Base-by-base conservation (phyloP, 1,140 invertebrate species). In the Hylaeus volcanicus region DNA sequence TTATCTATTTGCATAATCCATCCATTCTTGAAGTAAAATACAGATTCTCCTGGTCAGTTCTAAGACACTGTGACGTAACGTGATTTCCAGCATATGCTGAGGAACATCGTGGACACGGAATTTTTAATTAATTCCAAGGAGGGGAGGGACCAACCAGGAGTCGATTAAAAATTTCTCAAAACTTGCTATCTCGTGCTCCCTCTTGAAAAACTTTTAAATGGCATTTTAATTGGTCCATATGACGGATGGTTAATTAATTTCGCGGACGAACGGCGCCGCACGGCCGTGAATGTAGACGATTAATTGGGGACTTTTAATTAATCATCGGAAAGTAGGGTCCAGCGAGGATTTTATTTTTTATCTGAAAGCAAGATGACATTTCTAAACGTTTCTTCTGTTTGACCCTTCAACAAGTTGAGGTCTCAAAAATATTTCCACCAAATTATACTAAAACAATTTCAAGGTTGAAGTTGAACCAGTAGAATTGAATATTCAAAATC, bases 211-310 rank as follows among this genome's bases (percentile, higher is more conserved):
- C 45, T 75, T 80, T 68, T 53, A 26, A 65, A 79, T 66, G 53
- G 43, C 12, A 41, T 66, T 66, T 60, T 60, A 75, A 80, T 75
- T 60, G 72, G 5, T 12, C 43, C 48, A 56, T 41, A 53, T 37
- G 78, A 66, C 69, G 60, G 69, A 73, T 79, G 71, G 76, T 72
- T 73, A 72, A 63, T 71, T 71, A 71, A 71, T 78, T 72, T 78
- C 58, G n/a, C 5, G 41, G 48, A 6, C 3, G 12, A 51, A 53
- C 26, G 51, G 3, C 56, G 41, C 1, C 3, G 3, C 37, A 1
- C 5, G 2, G 15, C 12, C 2, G 12, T n/a, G 12, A 66, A 65
- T n/a, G 41, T 8, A 1, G 2, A 15, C 39, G 74, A 69, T 79
- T 78, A 64, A 64, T 55, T 26, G 76, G 55, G 39, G n/a, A 45